A percentile compares a stretch with the other conserved stretches of the same genome.
Evolutionary conservation across 1,140 invertebrate genomes (phyloP).

Genomic region (Neelides sp.): DNA sequence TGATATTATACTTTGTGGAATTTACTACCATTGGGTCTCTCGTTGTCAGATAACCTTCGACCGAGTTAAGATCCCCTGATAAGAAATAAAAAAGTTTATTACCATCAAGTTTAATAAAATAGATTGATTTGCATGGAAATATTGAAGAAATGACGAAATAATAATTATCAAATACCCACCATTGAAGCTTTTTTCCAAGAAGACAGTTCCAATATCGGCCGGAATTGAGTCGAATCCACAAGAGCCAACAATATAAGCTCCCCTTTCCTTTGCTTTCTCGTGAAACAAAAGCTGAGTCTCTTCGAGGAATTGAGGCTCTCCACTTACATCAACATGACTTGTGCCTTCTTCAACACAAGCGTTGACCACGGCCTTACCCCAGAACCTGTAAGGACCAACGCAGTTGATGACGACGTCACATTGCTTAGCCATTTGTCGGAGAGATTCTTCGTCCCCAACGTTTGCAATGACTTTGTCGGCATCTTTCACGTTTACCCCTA

Average conservation of each 20-base stretch:
- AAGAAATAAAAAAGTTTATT: too few species aligned
- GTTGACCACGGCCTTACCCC: constrained; percentile 81
- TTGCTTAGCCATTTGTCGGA: constrained; percentile 59
- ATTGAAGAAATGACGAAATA: background rate
- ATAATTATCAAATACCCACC: constrained; percentile 38
- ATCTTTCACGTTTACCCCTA: constrained; percentile 46
- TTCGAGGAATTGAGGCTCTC: constrained; percentile 60
- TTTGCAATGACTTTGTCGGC: constrained; percentile 64
- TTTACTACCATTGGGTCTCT: constrained; percentile 33
- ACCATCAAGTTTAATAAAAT: background rate
- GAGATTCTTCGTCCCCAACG: constrained; percentile 52
- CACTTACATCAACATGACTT: constrained; percentile 76
- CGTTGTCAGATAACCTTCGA: constrained; percentile 54
- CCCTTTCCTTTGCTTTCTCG: constrained; percentile 57
- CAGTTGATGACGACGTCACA: constrained; percentile 68
- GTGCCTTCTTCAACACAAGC: constrained; percentile 68
- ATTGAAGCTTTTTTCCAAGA: constrained; percentile 56
- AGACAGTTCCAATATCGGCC: constrained; percentile 66
- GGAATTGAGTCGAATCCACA: constrained; percentile 83
- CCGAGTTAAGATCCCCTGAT: constrained; percentile 54
- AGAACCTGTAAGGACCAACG: constrained; percentile 77
- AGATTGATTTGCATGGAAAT: background rate
- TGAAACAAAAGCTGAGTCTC: constrained; percentile 68
- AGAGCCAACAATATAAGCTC: constrained; percentile 68
- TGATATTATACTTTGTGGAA: constrained; percentile 5